Conservation (phyloP, 2,113 vertebrate genomes). For the Litocranius walleri region DNA sequence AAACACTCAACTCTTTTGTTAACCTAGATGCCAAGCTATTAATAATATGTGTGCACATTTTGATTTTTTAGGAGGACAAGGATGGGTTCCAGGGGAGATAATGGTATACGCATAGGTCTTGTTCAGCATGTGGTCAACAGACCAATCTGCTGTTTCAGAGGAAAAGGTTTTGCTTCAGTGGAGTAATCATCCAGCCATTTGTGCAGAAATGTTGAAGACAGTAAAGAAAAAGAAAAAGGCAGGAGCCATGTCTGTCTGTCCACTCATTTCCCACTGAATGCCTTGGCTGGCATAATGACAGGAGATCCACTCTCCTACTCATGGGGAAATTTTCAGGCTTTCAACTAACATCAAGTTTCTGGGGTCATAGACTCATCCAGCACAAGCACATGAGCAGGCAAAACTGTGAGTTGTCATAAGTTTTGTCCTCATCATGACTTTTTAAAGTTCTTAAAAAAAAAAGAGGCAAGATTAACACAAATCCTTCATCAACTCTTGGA, state of each 20-base stretch:
- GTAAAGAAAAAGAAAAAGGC: background rate
- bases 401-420: background rate
- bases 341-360: background rate
- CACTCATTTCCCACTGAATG: background rate
- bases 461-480: background rate
- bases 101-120: slow-evolving; percentile 50
- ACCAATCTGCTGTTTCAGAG: slow-evolving; percentile 57
- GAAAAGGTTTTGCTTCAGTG: slow-evolving; percentile 57
- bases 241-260: background rate
- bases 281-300: background rate
- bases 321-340: background rate
- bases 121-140: slow-evolving; percentile 47
- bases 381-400: background rate
- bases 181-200: slow-evolving; percentile 40
- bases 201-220: background rate
- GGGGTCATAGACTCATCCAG: background rate
- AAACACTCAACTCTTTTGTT: background rate
- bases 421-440: background rate
- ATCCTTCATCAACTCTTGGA: background rate
- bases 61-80: slow-evolving; percentile 51
- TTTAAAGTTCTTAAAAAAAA: background rate
- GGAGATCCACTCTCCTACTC: background rate
- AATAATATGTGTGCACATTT: slow-evolving; percentile 29
- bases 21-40: background rate
- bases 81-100: slow-evolving; percentile 59